Evolutionary conservation across 1,140 invertebrate genomes (phyloP).

Genomic region (Zaprionus ghesquierei): DNA sequence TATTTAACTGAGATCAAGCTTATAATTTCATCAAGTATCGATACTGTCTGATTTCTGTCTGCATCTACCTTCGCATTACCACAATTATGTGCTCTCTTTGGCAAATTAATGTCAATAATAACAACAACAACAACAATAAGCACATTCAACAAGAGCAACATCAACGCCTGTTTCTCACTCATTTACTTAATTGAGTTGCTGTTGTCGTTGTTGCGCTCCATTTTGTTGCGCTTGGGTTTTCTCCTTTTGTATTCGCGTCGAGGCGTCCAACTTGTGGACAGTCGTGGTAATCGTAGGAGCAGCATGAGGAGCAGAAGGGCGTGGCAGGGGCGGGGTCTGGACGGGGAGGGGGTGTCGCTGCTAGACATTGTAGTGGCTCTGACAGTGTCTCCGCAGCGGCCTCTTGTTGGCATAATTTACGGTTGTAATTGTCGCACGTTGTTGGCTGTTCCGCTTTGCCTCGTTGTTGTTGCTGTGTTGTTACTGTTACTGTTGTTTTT

Average conservation of each 20-base stretch:
- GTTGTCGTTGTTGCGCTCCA: conserved; percentile 44
- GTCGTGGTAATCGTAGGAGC: not conserved
- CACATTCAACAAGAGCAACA: conserved; percentile 21
- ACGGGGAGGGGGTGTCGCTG: not conserved
- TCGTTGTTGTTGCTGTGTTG: not conserved
- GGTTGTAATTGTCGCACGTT: conserved; percentile 71
- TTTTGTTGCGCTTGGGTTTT: conserved; percentile 45
- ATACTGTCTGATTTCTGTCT: not conserved
- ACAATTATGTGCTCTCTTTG: not conserved
- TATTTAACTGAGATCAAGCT: not conserved
- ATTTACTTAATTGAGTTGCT: conserved; percentile 75
- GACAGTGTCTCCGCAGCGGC: conserved; percentile 23
- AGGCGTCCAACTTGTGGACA: conserved; percentile 29
- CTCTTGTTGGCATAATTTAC: conserved; percentile 72
- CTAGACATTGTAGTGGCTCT: conserved; percentile 26
- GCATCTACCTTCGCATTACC: not conserved
- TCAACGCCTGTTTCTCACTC: conserved; percentile 59
- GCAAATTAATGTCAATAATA: conserved; percentile 4
- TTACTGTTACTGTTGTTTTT: conserved; percentile 22
- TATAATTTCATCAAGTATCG: not conserved
- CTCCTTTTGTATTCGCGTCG: conserved; percentile 51
- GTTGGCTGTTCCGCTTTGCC: conserved; percentile 52
- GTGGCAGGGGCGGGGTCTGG: conserved; percentile 4
- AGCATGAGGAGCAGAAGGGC: conserved; percentile 1
- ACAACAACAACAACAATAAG: conserved; percentile 3